Base-by-base conservation (phyloP, 2,113 vertebrate species). In the Hymenochirus boettgeri region DNA sequence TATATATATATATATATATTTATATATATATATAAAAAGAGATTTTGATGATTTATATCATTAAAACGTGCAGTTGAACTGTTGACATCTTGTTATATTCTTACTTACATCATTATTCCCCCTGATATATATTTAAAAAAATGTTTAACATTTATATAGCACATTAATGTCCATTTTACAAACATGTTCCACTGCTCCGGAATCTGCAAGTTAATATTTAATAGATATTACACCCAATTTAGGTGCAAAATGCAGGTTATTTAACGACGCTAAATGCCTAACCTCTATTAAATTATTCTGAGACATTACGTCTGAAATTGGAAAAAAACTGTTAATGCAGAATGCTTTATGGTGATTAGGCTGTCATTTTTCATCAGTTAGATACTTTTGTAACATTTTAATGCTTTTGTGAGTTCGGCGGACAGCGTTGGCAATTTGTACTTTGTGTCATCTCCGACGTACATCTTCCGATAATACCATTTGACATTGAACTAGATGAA, bases 321-420 rank as follows among this genome's bases (percentile, higher is more conserved):
- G 37, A 35, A 62, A 63, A 46, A 69, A 67, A 52, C 52, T 31
- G 57, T 79, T 83, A 77, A 77, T 59, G 42, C 70, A 73, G 83
- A 82, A 82, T 73, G 58, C 74, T 75, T 72, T 80, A 80, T 77
- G 73, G 60, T 75, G 77, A 72, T 83, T 82, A 81, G 70, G 75
- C 74, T 82, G 77, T 83, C 78, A 74, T 42, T 64, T 62, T 71
- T 86, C 65, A 57, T 71, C 73, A 64, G 71, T 72, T 48, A 67
- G 59, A 60, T 73, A 46, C 48, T 69, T 69, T 66, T 56, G 61
- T 70, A 77, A 79, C 66, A 76, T 77, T 71, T 60, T 76, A 79
- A 75, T 72, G 70, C 72, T 77, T 62, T 69, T 77, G 18, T 59
- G 55, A 71, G 62, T 55, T 66, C 6, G 48, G 13, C 61, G 70